Evolutionary conservation across 2,888 invertebrate genomes (phyloP).

Genomic region (Melipona beecheii): DNA sequence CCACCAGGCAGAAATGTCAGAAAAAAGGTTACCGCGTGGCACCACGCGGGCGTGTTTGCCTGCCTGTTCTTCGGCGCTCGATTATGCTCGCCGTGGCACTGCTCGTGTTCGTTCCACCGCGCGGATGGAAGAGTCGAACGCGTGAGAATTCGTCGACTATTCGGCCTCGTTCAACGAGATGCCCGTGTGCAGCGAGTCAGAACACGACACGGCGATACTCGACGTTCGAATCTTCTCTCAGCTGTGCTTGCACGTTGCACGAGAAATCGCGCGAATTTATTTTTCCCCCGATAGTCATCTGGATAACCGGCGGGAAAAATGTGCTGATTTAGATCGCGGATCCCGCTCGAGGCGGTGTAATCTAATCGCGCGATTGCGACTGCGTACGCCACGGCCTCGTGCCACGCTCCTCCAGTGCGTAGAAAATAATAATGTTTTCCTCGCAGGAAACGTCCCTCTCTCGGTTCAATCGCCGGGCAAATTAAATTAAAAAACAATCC

Average conservation of each 20-base stretch:
- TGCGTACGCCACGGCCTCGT: background rate
- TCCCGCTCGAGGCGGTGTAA: slow-evolving; percentile 14
- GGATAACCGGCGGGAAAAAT: slow-evolving; percentile 2
- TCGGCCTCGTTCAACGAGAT: slow-evolving; percentile 21
- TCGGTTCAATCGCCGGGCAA: background rate
- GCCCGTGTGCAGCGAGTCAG: background rate
- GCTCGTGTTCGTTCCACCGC: slow-evolving; percentile 6
- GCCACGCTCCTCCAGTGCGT: background rate
- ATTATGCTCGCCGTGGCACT: slow-evolving; percentile 55
- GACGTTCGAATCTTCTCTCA: background rate
- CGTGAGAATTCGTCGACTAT: slow-evolving; percentile 60
- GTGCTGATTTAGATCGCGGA: slow-evolving; percentile 19
- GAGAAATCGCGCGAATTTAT: slow-evolving; percentile 25
- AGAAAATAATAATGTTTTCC: slow-evolving; percentile 22
- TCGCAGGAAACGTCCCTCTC: slow-evolving; percentile 7
- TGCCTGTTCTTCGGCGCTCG: slow-evolving; percentile 62
- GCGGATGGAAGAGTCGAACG: slow-evolving; percentile 46
- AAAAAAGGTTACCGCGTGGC: slow-evolving; percentile 72
- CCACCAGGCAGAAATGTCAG: slow-evolving; percentile 71
- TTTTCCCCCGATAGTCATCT: slow-evolving; percentile 18
- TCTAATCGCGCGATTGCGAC: slow-evolving; percentile 39
- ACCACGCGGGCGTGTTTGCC: slow-evolving; percentile 70
- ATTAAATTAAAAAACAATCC: slow-evolving; percentile 15
- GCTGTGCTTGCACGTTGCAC: background rate
- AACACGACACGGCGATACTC: background rate